phyloP scores from a whole-genome alignment of 2,888 invertebrate genomes.

The Electrophaes corylata region DNA sequence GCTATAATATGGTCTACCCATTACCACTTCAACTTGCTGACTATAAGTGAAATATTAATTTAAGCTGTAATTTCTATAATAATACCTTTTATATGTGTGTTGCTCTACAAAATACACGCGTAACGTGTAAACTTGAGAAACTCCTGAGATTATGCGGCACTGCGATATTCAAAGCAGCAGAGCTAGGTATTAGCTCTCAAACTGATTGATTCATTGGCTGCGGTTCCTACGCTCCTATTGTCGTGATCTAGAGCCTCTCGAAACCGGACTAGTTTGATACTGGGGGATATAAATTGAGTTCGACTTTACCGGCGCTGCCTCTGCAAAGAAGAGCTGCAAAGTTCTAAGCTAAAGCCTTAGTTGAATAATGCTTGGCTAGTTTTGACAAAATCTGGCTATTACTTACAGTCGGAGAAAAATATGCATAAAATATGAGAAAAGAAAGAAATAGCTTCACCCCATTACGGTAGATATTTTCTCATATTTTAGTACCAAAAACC shows the following conservation, averaged over 20 bases:
- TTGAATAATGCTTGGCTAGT: conserved; percentile 21
- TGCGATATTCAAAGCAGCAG: conserved; percentile 29
- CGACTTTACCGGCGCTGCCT: conserved; percentile 34
- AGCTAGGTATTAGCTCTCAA: conserved; percentile 40
- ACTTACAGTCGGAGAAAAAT: no score
- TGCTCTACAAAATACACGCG: background rate
- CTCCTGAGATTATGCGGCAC: conserved; percentile 20
- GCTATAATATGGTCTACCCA: no score
- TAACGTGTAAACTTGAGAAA: conserved; percentile 9
- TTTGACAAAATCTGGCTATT: conserved; percentile 8
- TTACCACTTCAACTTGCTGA: no score
- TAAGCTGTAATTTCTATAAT: no score
- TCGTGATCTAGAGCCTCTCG: conserved; percentile 46
- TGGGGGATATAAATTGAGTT: conserved; percentile 42
- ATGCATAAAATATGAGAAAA: no score
- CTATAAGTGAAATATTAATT: no score
- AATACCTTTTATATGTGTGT: no score
- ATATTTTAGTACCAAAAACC: no score
- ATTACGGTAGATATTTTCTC: no score
- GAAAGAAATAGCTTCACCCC: no score
- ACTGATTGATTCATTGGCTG: conserved; percentile 56
- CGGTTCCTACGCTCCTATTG: conserved; percentile 48
- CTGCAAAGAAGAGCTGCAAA: conserved; percentile 25
- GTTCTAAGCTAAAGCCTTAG: conserved; percentile 19
- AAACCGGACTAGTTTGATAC: conserved; percentile 41